phyloP scores from a whole-genome alignment of 2,797 vertebrate species.

The Emydoidea blandingii region DNA sequence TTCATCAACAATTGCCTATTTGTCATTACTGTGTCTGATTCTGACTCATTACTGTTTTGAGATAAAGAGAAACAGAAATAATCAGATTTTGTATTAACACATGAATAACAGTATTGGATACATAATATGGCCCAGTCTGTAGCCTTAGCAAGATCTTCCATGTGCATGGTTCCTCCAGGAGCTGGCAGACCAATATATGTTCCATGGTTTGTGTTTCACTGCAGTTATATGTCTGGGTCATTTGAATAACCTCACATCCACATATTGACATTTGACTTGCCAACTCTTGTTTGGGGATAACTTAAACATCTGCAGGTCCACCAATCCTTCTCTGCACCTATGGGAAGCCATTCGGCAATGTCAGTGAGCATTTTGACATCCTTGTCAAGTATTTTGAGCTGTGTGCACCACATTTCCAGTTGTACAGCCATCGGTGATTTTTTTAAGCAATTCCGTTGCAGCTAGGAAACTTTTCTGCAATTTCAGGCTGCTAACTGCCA shows the following conservation, averaged over 20 bases:
- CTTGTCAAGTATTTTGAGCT: background rate
- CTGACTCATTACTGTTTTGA: background rate
- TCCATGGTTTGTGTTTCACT: background rate
- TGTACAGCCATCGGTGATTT: background rate
- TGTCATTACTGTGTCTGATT: accelerated
- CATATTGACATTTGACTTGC: no score
- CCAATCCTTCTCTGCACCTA: no score
- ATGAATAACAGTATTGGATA: background rate
- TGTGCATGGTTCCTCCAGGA: background rate
- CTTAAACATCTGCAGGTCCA: no score
- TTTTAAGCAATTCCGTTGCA: background rate
- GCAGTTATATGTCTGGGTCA: no score
- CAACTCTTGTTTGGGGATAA: no score
- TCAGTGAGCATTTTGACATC: no score
- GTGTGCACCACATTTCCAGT: background rate
- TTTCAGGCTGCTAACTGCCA: background rate
- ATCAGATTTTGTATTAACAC: background rate
- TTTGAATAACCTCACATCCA: no score
- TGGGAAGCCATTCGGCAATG: no score
- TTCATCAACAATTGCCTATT: background rate
- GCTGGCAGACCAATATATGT: background rate
- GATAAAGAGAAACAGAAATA: background rate
- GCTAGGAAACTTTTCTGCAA: background rate
- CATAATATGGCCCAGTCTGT: background rate
- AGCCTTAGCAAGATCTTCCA: background rate